Evolutionary conservation across 2,113 vertebrate species (phyloP), one percentile per base, ranked within the genome.

Genomic region (Casuarius casuarius): DNA sequence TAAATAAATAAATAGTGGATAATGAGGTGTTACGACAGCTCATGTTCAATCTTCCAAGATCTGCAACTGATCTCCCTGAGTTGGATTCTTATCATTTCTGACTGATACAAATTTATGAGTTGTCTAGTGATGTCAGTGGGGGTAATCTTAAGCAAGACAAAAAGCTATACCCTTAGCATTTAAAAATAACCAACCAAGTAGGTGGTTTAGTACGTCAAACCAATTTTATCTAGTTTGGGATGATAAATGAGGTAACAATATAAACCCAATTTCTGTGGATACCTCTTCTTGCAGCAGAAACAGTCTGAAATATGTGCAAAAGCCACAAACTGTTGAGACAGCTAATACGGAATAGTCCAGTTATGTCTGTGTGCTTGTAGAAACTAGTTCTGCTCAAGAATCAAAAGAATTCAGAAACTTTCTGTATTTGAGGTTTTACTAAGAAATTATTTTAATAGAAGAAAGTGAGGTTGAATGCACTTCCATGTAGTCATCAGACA

Each of bases 1-100:
- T 90, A 84, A 84, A 94, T 46, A 96, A 91, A 78, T 29, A 96
- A 91, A 78, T 29, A 81, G 56, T 19, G 92, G 61, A 78, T 78
- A 94, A 87, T 72, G 31, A 89, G 48, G 51, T 13, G 20, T 94
- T 87, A 78, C 9, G 70, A 51, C 6, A 77, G 35, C 10, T 95
- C 61, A 9, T 56, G 38, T 63, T 91, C 65, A 56, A 0, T 75
- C 73, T 91, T 92, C 46, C 61, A 84, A 38, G 46, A 71, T 68
- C n/a, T 91, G 56, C 28, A 66, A n/a, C 51, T 74, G 51, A 72
- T 87, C 31, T 87, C 23, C 42, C 21, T 75, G 42, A 82, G 14
- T 2, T 81, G 54, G 29, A 71, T 74, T 56, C 46, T 84, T 92
- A 67, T 81, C 2, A 18, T 63, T 86, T 86, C 65, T 84, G 71